Evolutionary conservation across 1,140 invertebrate genomes (phyloP).

Genomic region (Trachymyrmex cornetzi): DNA sequence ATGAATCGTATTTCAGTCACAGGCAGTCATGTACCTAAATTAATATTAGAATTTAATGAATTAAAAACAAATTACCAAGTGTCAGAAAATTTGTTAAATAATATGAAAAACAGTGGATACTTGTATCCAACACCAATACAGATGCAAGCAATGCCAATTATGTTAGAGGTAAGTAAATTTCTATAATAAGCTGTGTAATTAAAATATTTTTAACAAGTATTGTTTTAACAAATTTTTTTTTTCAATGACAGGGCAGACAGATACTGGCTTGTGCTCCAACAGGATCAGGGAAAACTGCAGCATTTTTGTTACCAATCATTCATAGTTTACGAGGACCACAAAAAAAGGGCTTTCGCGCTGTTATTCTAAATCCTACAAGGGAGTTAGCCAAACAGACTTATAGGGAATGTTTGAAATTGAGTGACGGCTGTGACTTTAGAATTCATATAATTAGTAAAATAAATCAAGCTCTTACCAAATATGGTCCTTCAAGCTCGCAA

Average conservation of each 20-base stretch:
- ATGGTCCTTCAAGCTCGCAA: constrained; percentile 89
- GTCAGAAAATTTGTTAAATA: constrained; percentile 89
- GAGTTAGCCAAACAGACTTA: constrained; percentile 97
- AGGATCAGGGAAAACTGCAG: constrained; percentile 95
- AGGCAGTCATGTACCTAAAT: constrained; percentile 92
- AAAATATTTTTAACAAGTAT: constrained; percentile 26
- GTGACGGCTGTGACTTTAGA: constrained; percentile 91
- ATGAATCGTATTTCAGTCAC: constrained; percentile 91
- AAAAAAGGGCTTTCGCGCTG: constrained; percentile 92
- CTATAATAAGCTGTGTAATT: constrained; percentile 19
- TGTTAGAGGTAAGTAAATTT: constrained; percentile 90
- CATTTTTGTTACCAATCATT: constrained; percentile 94
- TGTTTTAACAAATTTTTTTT: constrained; percentile 74
- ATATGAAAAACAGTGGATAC: constrained; percentile 92
- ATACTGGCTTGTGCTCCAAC: constrained; percentile 98
- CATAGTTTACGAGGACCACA: constrained; percentile 89
- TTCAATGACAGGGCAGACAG: constrained; percentile 90
- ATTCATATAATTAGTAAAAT: constrained; percentile 93
- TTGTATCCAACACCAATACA: constrained; percentile 96
- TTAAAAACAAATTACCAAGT: constrained; percentile 88
- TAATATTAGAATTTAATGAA: constrained; percentile 91
- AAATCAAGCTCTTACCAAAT: constrained; percentile 88
- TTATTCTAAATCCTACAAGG: constrained; percentile 96
- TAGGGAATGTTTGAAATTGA: constrained; percentile 92
- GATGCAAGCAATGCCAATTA: constrained; percentile 96